Percentiles rank a stretch among this genome's conserved stretches.
Evolutionary conservation across 2,797 vertebrate species (phyloP).

Genomic region (Bovichtus variegatus): DNA sequence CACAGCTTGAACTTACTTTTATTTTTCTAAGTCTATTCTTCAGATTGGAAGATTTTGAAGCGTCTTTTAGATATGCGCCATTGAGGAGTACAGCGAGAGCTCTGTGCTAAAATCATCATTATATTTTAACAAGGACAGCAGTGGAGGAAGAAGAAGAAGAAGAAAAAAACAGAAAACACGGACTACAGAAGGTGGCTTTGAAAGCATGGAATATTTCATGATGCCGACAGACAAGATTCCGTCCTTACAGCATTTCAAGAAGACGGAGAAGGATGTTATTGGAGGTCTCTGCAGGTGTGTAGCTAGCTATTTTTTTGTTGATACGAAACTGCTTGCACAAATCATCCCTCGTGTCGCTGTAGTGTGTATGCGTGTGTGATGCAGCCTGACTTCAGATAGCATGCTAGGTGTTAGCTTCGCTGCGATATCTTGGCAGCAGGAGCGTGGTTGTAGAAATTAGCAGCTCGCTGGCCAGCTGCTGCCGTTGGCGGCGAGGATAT

Average conservation of each 20-base stretch:
- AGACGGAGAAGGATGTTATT: slow-evolving; percentile 95
- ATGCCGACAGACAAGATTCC: slow-evolving; percentile 94
- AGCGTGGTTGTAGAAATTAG: slow-evolving; percentile 50
- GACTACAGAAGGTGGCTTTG: slow-evolving; percentile 71
- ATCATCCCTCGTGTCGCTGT: slow-evolving; percentile 39
- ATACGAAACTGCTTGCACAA: background rate
- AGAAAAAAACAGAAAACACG: slow-evolving; percentile 51
- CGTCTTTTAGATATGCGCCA: slow-evolving; percentile 23
- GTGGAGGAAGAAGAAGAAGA: slow-evolving; percentile 32
- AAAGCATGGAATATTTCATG: slow-evolving; percentile 96
- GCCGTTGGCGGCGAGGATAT: background rate
- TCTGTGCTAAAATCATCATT: background rate
- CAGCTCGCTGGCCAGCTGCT: slow-evolving; percentile 33
- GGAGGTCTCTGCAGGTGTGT: slow-evolving; percentile 94
- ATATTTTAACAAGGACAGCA: slow-evolving; percentile 27
- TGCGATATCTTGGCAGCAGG: slow-evolving; percentile 53
- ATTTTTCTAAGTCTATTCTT: slow-evolving; percentile 41
- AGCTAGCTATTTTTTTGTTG: background rate
- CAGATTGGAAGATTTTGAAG: slow-evolving; percentile 4
- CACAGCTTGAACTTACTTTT: slow-evolving; percentile 72
- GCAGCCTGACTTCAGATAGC: slow-evolving; percentile 58
- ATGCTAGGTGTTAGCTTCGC: slow-evolving; percentile 64
- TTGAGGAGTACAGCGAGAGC: background rate
- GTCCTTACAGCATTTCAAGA: slow-evolving; percentile 94
- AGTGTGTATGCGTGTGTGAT: slow-evolving; percentile 49